phyloP scores from a whole-genome alignment of 2,888 invertebrate genomes.

The Cryptus viduatorius region DNA sequence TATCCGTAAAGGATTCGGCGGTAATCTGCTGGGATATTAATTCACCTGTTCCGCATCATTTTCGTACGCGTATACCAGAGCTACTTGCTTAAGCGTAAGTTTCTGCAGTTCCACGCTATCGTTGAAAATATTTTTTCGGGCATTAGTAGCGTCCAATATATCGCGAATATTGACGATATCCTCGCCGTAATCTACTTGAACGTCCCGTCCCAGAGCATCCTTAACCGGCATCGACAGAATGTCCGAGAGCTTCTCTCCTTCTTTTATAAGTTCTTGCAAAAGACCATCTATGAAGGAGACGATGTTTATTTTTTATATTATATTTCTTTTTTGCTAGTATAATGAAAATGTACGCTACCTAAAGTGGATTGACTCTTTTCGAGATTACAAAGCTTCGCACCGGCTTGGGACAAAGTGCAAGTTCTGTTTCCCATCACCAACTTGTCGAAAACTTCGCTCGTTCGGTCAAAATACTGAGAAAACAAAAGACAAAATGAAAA shows the following conservation, averaged over 20 bases:
- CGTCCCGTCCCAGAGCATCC: slow-evolving; percentile 90
- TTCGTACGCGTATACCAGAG: slow-evolving; percentile 91
- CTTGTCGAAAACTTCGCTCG: slow-evolving; percentile 89
- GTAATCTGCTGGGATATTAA: not conserved
- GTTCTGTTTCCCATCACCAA: slow-evolving; percentile 88
- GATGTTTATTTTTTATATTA: not conserved
- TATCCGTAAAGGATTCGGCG: not conserved
- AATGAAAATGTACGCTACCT: slow-evolving; percentile 84
- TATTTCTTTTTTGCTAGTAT: not conserved
- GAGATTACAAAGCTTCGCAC: slow-evolving; percentile 86
- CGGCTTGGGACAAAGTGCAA: slow-evolving; percentile 87
- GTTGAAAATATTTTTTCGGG: slow-evolving; percentile 90
- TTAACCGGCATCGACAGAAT: slow-evolving; percentile 92
- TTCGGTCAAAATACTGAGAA: slow-evolving; percentile 88
- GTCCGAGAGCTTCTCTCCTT: slow-evolving; percentile 92
- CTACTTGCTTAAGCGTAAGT: slow-evolving; percentile 91
- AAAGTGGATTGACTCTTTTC: slow-evolving; percentile 88
- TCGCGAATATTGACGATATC: slow-evolving; percentile 91
- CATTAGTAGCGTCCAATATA: slow-evolving; percentile 89
- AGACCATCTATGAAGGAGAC: slow-evolving; percentile 86
- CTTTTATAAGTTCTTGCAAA: slow-evolving; percentile 89
- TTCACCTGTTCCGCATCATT: slow-evolving; percentile 89
- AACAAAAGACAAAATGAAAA: slow-evolving; percentile 45
- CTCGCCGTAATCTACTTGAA: slow-evolving; percentile 89
- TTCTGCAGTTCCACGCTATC: slow-evolving; percentile 92